Percentiles rank a stretch among this genome's conserved stretches.
Evolutionary conservation across 2,888 invertebrate species (phyloP).

Genomic region (Euzophera pinguis): DNA sequence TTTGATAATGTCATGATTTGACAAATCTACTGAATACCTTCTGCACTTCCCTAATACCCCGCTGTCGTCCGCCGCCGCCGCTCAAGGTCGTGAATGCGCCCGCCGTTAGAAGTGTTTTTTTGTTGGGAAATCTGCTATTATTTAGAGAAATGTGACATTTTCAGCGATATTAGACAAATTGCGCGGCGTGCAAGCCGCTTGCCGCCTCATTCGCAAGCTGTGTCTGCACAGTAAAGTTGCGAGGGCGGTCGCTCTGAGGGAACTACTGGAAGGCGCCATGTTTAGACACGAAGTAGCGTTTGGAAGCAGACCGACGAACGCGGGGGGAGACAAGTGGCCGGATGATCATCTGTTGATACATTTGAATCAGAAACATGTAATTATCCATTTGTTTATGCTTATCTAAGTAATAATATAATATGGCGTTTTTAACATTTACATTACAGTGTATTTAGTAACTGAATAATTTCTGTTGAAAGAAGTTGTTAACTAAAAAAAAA

Average conservation of each 20-base stretch:
- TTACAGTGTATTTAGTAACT: too few species aligned
- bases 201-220: constrained; percentile 82
- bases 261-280: constrained; percentile 86
- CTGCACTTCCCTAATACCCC: too few species aligned
- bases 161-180: constrained; percentile 82
- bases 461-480: too few species aligned
- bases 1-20: too few species aligned
- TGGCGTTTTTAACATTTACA: too few species aligned
- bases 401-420: too few species aligned
- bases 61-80: too few species aligned
- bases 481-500: too few species aligned
- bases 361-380: constrained; percentile 88
- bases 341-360: constrained; percentile 64
- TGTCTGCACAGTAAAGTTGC: constrained; percentile 85
- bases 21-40: too few species aligned
- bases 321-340: neutral
- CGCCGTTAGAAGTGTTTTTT: too few species aligned
- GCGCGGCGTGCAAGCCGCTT: constrained; percentile 82
- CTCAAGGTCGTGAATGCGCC: too few species aligned
- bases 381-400: constrained; percentile 25
- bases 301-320: constrained; percentile 74
- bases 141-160: neutral
- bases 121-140: too few species aligned
- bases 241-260: constrained; percentile 85
- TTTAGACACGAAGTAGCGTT: constrained; percentile 85